phyloP scores from a whole-genome alignment of 2,888 invertebrate genomes.

The Dione vanillae region DNA sequence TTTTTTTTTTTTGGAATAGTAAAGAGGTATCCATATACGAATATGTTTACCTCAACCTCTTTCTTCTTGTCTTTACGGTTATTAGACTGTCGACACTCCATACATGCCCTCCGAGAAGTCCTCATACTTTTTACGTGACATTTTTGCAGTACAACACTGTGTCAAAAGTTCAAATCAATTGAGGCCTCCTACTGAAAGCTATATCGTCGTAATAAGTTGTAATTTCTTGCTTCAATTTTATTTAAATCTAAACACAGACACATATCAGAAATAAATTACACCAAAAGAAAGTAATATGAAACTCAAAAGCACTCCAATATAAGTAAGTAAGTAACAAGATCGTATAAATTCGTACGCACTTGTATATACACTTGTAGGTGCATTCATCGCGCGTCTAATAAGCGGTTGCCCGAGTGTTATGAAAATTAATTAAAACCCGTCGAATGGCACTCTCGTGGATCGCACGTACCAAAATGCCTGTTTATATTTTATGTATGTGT shows the following conservation, averaged over 20 bases:
- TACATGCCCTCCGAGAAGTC: too few species aligned
- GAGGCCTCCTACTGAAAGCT: too few species aligned
- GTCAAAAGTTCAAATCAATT: too few species aligned
- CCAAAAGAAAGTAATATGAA: not conserved
- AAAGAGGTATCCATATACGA: too few species aligned
- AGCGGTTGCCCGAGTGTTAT: slow-evolving; percentile 45
- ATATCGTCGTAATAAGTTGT: too few species aligned
- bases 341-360: slow-evolving; percentile 8
- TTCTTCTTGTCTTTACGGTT: too few species aligned
- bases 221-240: not conserved
- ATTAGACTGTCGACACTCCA: too few species aligned
- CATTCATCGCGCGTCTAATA: slow-evolving; percentile 44
- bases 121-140: too few species aligned
- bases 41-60: too few species aligned
- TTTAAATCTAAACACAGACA: not conserved
- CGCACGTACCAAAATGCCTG: not conserved
- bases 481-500: not conserved
- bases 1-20: too few species aligned
- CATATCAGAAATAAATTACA: not conserved
- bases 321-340: slow-evolving; percentile 13
- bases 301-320: slow-evolving; percentile 4
- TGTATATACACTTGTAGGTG: slow-evolving; percentile 6
- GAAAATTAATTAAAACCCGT: slow-evolving; percentile 49
- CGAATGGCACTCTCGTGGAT: slow-evolving; percentile 42
- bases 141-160: too few species aligned